phyloP scores from a whole-genome alignment of 64 coral and sea anemone genomes.

The Porites australiensis region DNA sequence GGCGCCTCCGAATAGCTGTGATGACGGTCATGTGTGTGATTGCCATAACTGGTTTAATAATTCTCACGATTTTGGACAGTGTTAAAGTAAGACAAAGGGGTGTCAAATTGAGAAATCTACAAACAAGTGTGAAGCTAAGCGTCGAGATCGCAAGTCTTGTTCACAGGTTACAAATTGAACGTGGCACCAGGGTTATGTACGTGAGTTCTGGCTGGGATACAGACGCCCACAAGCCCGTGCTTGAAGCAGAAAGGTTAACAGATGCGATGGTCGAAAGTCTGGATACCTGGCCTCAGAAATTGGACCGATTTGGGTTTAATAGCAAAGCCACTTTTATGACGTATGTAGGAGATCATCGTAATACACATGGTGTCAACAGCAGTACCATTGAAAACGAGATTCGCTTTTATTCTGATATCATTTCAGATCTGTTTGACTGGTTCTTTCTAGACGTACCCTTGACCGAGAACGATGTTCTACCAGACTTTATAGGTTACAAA shows the following conservation, averaged over 20 bases:
- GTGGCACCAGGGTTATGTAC: constrained; percentile 68
- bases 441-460: background rate
- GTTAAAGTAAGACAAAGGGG: background rate
- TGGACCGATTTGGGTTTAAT: background rate
- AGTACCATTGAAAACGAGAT: constrained; percentile 52
- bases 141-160: constrained; percentile 69
- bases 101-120: background rate
- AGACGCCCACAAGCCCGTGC: background rate
- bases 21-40: constrained; percentile 50
- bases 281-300: background rate
- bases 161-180: constrained; percentile 80
- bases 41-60: constrained; percentile 38
- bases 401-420: constrained; percentile 44
- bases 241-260: background rate
- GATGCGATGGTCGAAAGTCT: background rate
- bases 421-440: constrained; percentile 29
- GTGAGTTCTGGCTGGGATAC: constrained; percentile 60
- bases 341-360: constrained; percentile 3
- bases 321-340: constrained; percentile 17
- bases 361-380: background rate
- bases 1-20: constrained; percentile 11
- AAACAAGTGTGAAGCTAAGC: constrained; percentile 16
- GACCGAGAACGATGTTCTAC: constrained; percentile 1
- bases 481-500: constrained; percentile 59
- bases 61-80: constrained; percentile 56